Percentiles rank a stretch among this genome's conserved stretches.
These are phyloP conservation scores for Cyclargus thomasi DNA, from an alignment of 1,140 invertebrate species.

Conservation along the genomic window DNA sequence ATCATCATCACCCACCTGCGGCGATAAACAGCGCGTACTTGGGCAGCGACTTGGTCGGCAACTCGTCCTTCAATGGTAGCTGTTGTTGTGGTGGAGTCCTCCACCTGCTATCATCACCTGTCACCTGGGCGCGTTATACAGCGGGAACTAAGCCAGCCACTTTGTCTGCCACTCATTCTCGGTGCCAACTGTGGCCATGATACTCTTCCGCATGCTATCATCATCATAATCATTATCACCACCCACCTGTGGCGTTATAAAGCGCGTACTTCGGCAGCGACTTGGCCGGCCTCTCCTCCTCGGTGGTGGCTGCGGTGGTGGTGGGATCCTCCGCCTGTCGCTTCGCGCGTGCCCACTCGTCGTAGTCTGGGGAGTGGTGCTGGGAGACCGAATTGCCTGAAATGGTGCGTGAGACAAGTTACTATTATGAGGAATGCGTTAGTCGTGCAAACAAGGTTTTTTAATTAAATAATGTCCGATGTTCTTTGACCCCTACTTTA, in stretches of 20 bases:
- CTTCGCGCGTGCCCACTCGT: constrained; percentile 44
- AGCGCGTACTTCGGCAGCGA: constrained; percentile 43
- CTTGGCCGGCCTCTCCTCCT: constrained; percentile 41
- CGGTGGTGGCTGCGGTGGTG: constrained; percentile 28
- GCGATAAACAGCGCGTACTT: too few species aligned
- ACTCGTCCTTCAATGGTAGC: constrained; percentile 41
- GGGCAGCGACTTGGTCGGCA: too few species aligned
- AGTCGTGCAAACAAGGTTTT: too few species aligned
- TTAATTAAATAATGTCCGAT: too few species aligned
- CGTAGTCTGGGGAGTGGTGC: constrained; percentile 41
- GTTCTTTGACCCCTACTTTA: too few species aligned
- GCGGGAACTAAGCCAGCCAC: too few species aligned
- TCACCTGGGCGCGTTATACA: too few species aligned
- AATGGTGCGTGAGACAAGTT: too few species aligned
- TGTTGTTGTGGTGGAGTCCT: constrained; percentile 32
- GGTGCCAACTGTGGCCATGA: constrained; percentile 22
- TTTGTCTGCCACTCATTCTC: constrained; percentile 17
- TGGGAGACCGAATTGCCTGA: constrained; percentile 59
- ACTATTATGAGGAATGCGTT: too few species aligned
- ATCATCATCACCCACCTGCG: too few species aligned
- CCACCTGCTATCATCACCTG: too few species aligned
- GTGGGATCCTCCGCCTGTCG: constrained; percentile 39
- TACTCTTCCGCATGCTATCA: not conserved
- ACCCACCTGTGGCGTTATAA: constrained; percentile 56
- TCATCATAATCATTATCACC: not conserved